Evolutionary conservation across 1,140 invertebrate genomes (phyloP).

Genomic region (Brachionus sp.): DNA sequence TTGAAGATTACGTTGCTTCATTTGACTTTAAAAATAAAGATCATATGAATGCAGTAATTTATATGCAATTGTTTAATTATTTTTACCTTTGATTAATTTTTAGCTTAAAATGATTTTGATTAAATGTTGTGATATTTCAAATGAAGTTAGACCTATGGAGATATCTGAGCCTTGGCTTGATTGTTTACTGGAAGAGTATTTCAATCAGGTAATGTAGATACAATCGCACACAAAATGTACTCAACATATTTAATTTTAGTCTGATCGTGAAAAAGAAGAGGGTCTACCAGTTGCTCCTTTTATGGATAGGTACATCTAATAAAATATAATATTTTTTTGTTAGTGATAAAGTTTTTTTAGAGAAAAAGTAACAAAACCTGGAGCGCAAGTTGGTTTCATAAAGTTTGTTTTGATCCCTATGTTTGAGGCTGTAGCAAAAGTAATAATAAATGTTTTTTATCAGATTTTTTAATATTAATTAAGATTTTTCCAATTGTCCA

Average conservation of each 20-base stretch:
- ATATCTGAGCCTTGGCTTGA: constrained; percentile 61
- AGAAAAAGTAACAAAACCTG: constrained; percentile 60
- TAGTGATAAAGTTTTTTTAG: background rate
- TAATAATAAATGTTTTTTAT: background rate
- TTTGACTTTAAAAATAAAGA: constrained; percentile 38
- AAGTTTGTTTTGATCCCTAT: constrained; percentile 60
- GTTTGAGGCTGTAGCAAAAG: constrained; percentile 47
- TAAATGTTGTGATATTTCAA: constrained; percentile 61
- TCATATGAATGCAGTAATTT: constrained; percentile 30
- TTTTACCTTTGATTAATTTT: background rate
- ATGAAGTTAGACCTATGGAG: constrained; percentile 60
- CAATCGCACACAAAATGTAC: background rate
- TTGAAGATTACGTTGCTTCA: constrained; percentile 53
- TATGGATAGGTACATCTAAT: constrained; percentile 54
- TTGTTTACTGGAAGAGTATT: constrained; percentile 60
- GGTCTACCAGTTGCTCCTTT: constrained; percentile 60
- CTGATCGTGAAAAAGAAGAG: constrained; percentile 58
- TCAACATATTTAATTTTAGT: constrained; percentile 48
- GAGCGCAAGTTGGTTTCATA: constrained; percentile 61
- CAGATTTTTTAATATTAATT: background rate
- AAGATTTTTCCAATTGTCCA: constrained; percentile 8
- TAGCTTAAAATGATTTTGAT: constrained; percentile 61
- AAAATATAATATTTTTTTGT: background rate
- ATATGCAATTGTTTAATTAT: background rate
- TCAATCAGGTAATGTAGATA: constrained; percentile 58